These are phyloP conservation scores for Tonatia bakeri DNA, from an alignment of 2,113 vertebrate species.

Conservation along the genomic window DNA sequence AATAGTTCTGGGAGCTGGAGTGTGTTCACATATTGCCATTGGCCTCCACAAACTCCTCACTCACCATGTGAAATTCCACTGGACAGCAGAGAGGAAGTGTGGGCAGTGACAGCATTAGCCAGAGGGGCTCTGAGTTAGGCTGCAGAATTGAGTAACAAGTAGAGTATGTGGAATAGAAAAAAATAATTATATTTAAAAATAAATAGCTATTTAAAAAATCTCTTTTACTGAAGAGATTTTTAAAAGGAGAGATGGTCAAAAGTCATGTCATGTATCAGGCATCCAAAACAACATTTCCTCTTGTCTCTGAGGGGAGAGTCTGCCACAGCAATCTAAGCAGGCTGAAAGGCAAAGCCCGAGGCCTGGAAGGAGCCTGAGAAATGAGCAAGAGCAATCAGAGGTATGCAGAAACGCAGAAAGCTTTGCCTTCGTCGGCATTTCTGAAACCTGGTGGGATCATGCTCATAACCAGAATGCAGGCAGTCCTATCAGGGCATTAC, in stretches of 20 bases:
- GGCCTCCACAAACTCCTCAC: neutral
- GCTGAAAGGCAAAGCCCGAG: neutral
- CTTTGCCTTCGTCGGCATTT: neutral
- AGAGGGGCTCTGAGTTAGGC: neutral
- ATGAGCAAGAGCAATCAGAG: neutral
- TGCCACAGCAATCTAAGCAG: neutral
- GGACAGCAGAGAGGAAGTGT: neutral
- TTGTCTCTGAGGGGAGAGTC: neutral
- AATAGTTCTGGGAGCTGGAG: neutral
- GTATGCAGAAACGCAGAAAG: neutral
- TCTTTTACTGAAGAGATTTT: neutral
- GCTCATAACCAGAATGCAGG: conserved; percentile 24
- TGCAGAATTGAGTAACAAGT: neutral
- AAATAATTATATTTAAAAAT: neutral
- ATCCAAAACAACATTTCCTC: neutral
- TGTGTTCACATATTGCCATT: neutral
- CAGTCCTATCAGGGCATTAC: conserved; percentile 60
- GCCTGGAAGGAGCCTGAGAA: neutral
- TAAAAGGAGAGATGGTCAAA: neutral
- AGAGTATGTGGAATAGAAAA: neutral
- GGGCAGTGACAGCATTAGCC: neutral
- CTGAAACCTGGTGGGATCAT: conserved; percentile 51
- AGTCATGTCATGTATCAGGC: neutral
- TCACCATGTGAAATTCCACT: neutral
- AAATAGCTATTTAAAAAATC: neutral